These are phyloP conservation scores for Sclerurus mexicanus DNA, from an alignment of 2,113 vertebrate species.

Conservation along the genomic window DNA sequence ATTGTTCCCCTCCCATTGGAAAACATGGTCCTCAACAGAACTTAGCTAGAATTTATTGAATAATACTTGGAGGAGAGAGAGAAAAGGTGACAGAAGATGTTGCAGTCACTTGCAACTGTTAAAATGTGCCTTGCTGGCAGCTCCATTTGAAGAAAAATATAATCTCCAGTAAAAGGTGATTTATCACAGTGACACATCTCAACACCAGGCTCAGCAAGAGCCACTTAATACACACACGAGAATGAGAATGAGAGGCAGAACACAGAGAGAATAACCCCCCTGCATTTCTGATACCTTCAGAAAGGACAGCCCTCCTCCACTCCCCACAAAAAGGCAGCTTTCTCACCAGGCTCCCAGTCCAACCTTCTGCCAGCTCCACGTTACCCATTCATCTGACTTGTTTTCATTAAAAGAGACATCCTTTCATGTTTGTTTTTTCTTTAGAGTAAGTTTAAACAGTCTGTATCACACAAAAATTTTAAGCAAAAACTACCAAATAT, in stretches of 20 bases:
- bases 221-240: conserved; percentile 4
- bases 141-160: conserved; percentile 41
- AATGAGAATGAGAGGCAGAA: background rate
- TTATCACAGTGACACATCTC: conserved; percentile 29
- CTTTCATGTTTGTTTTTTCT: background rate
- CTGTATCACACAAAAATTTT: background rate
- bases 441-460: background rate
- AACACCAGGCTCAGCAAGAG: conserved; percentile 12
- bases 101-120: background rate
- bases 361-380: background rate
- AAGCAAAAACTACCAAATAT: background rate
- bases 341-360: background rate
- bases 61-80: background rate
- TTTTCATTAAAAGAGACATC: background rate
- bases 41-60: background rate
- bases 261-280: background rate
- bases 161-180: conserved; percentile 14
- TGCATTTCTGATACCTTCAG: background rate
- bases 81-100: background rate
- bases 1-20: background rate
- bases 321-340: background rate
- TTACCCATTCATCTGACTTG: background rate
- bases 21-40: background rate
- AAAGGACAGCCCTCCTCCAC: background rate
- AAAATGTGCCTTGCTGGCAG: conserved; percentile 26